phyloP scores from a whole-genome alignment of 1,140 invertebrate genomes.

The Pseudomyrmex gracilis region DNA sequence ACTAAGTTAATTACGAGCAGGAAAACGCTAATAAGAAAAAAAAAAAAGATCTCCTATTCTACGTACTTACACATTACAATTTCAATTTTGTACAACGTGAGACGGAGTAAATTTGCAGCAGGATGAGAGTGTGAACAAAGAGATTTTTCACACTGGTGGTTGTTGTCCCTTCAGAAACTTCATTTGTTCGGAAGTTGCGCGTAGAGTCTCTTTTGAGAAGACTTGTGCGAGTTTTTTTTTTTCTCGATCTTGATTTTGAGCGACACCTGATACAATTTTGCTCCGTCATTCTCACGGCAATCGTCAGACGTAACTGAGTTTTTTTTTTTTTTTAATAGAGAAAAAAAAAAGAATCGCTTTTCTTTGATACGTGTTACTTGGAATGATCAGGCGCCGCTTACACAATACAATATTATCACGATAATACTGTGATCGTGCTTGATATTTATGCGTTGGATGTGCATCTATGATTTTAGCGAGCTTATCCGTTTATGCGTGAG shows the following conservation, averaged over 20 bases:
- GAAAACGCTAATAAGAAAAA: constrained; percentile 40
- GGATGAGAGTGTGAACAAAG: not conserved
- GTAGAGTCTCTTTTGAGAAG: not conserved
- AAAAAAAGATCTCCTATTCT: constrained; percentile 29
- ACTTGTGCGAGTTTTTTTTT: not conserved
- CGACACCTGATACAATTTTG: constrained; percentile 35
- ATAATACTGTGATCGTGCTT: constrained; percentile 73
- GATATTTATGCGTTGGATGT: constrained; percentile 72
- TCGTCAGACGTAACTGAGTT: constrained; percentile 37
- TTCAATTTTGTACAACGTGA: not conserved
- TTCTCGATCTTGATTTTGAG: not conserved
- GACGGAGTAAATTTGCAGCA: constrained; percentile 27
- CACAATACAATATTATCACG: constrained; percentile 64
- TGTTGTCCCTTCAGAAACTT: too few relatives aligned
- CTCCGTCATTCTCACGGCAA: not conserved
- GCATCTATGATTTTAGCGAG: constrained; percentile 72
- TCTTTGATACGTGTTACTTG: constrained; percentile 59
- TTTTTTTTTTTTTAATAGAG: too few relatives aligned
- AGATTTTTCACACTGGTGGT: not conserved
- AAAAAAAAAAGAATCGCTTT: constrained; percentile 26
- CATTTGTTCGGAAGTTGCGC: too few relatives aligned
- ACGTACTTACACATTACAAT: constrained; percentile 2
- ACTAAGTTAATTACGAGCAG: constrained; percentile 50
- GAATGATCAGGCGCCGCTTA: constrained; percentile 64
- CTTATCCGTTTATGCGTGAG: constrained; percentile 70